Evolutionary conservation across 1,140 invertebrate genomes (phyloP), one percentile per base, ranked within the genome.

Genomic region (Leucophenga varia): DNA sequence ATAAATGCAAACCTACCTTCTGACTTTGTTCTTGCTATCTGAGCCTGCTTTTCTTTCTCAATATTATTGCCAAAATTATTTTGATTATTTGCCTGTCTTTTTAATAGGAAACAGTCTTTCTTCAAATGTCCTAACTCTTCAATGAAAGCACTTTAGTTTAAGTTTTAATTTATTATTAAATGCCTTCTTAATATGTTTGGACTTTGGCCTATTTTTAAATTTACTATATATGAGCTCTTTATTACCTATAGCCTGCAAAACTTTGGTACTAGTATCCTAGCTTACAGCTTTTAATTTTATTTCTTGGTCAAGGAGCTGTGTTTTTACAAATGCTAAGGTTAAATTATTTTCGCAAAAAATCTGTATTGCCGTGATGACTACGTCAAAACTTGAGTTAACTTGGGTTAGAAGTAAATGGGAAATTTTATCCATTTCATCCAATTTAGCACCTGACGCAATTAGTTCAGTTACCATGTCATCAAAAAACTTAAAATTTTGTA

Each of bases 321-420:
- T n/a, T n/a, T n/a, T n/a, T n/a, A n/a, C n/a, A n/a, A n/a, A n/a
- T n/a, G n/a, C n/a, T n/a, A n/a, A n/a, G n/a, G n/a, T n/a, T n/a
- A n/a, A n/a, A n/a, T n/a, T 63, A 39, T 72, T 57, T 47, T 69
- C 60, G 2, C 55, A 43, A 19, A 77, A 45, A 8, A 75, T 76
- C 61, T 78, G 70, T 7, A 79, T 61, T 18, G 76, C 72, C 19
- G 72, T 76, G 10, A 75, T 54, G n/a, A 76, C 53, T 4, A 47
- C 54, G 47, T 74, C 67, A 47, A 69, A 76, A 14, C 28, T 37
- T 35, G 52, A 39, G 10, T n/a, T n/a, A n/a, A 75, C 67, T 34
- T 77, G 43, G 25, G 64, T 71, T 0, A 73, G 37, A 9, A 75
- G 49, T 38, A 77, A 55, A 55, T 76, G 67, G 25, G 55, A 63